Percentiles rank a stretch among this genome's conserved stretches.
Evolutionary conservation across 2,888 invertebrate species (phyloP).

Genomic region (Agrotis clavis): DNA sequence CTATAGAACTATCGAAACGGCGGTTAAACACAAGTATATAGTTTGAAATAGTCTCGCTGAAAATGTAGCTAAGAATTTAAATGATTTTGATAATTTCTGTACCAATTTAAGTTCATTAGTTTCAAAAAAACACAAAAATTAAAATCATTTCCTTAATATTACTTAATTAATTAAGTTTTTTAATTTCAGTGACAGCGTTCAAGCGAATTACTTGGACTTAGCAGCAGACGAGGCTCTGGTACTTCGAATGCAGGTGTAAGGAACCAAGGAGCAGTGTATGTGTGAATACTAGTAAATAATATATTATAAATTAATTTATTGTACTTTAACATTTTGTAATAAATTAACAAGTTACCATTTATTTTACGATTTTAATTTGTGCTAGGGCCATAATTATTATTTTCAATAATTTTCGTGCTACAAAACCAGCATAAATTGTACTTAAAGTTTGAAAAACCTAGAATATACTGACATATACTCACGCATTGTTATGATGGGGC

Average conservation of each 20-base stretch:
- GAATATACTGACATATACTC: too few relatives aligned
- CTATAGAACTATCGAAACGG: too few relatives aligned
- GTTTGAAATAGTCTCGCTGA: too few relatives aligned
- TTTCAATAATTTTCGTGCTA: not conserved
- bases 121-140: too few relatives aligned
- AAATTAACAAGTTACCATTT: constrained; percentile 24
- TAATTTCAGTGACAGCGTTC: constrained; percentile 83
- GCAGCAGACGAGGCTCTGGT: constrained; percentile 86
- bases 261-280: not conserved
- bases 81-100: too few relatives aligned
- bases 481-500: too few relatives aligned
- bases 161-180: constrained; percentile 3
- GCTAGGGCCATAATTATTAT: not conserved
- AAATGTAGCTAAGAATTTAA: too few relatives aligned
- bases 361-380: constrained; percentile 1
- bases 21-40: too few relatives aligned
- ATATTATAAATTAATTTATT: constrained; percentile 15
- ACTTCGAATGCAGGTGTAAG: constrained; percentile 83
- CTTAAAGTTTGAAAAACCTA: too few relatives aligned
- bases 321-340: constrained; percentile 21
- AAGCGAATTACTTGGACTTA: constrained; percentile 81
- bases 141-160: not conserved
- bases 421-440: too few relatives aligned
- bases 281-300: not conserved
- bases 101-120: too few relatives aligned